phyloP scores from a whole-genome alignment of 2,113 vertebrate genomes.

The Rallus limicola region DNA sequence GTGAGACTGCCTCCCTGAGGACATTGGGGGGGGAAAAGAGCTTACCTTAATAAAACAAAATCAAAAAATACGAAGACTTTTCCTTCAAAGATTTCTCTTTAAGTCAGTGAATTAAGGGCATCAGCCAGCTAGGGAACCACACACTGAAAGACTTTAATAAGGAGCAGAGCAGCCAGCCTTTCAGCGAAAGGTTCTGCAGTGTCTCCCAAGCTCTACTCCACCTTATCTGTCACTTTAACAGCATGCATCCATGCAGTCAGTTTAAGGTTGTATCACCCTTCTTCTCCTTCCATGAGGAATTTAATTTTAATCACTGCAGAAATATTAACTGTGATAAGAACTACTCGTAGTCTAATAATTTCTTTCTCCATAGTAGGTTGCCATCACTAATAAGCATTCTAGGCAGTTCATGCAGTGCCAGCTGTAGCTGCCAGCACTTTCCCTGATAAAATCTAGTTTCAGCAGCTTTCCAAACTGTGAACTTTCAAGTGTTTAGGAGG shows the following conservation, averaged over 20 bases:
- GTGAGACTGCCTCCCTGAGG: not conserved
- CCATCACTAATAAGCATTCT: not conserved
- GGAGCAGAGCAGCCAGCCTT: not conserved
- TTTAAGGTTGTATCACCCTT: not conserved
- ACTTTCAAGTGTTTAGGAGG: not conserved
- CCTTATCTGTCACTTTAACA: not conserved
- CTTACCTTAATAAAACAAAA: not conserved
- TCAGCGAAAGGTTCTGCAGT: not conserved
- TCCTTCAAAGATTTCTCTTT: not conserved
- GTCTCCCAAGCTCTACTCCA: not conserved
- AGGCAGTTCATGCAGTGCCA: not conserved
- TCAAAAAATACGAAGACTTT: not conserved
- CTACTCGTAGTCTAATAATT: not conserved
- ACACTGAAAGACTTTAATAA: not conserved
- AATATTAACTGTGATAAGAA: not conserved
- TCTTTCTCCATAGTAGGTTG: not conserved
- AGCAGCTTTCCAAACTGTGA: not conserved
- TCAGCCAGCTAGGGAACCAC: not conserved
- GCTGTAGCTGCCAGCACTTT: not conserved
- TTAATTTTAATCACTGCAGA: not conserved
- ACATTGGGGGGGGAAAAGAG: not conserved
- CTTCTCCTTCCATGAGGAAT: not conserved
- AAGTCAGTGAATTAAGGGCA: not conserved
- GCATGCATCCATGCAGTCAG: not conserved
- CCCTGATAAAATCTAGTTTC: not conserved